Evolutionary conservation across 2,113 vertebrate species (phyloP).

Genomic region (Glaucomys volans): DNA sequence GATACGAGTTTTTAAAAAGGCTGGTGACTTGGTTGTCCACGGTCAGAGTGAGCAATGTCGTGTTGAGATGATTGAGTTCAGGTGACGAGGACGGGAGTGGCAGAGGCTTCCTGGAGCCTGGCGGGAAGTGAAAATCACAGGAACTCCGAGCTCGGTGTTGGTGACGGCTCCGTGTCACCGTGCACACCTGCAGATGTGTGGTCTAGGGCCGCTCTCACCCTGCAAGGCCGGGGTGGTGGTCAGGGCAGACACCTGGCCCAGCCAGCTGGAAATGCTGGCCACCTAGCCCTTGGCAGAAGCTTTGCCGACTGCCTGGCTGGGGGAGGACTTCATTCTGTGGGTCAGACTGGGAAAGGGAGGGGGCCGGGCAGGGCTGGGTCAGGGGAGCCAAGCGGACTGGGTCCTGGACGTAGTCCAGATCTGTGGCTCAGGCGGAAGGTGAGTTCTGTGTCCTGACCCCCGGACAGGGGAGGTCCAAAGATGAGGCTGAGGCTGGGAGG

Average conservation of each 20-base stretch:
- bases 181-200: rapidly evolving
- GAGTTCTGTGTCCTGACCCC: too few species aligned
- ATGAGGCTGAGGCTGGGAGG: background rate
- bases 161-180: background rate
- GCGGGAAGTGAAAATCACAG: background rate
- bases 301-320: background rate
- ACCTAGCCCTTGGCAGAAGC: background rate
- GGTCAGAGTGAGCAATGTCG: rapidly evolving
- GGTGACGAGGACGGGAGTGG: background rate
- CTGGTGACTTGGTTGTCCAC: background rate
- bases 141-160: background rate
- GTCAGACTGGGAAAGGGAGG: background rate
- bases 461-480: too few species aligned
- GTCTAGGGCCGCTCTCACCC: background rate
- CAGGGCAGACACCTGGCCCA: rapidly evolving
- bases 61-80: too few species aligned
- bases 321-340: background rate
- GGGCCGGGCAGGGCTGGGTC: background rate
- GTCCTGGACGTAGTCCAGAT: rapidly evolving
- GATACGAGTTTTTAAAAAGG: too few species aligned
- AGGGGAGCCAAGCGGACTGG: background rate
- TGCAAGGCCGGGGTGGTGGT: background rate
- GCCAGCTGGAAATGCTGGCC: background rate
- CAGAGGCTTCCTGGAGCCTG: background rate
- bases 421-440: background rate